Conservation (phyloP, 2,797 vertebrate genomes). For the Cheracebus regulus region DNA sequence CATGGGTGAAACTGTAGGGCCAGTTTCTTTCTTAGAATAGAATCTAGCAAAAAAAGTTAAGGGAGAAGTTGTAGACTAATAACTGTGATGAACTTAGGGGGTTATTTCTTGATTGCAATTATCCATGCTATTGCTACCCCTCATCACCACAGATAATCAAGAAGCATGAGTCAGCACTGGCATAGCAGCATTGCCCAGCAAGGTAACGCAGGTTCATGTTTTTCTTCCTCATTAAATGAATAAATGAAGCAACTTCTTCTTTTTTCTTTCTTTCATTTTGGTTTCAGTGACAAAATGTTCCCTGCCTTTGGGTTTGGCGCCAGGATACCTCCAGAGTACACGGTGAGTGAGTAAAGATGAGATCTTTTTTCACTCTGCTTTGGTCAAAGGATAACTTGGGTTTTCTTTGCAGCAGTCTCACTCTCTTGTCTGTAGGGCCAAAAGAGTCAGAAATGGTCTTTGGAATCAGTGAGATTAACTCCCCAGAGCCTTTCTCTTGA, state of each 20-base stretch:
- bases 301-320: slow-evolving; percentile 98
- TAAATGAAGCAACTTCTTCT: slow-evolving; percentile 43
- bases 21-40: not conserved
- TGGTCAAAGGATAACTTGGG: not conserved
- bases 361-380: not conserved
- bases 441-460: not conserved
- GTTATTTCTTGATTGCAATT: slow-evolving; percentile 26
- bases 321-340: slow-evolving; percentile 98
- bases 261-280: slow-evolving; percentile 64
- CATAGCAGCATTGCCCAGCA: not conserved
- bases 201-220: not conserved
- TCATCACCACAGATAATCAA: not conserved
- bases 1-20: not conserved
- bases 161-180: not conserved
- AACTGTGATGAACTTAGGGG: not conserved
- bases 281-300: slow-evolving; percentile 99
- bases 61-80: not conserved
- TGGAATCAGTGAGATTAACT: not conserved
- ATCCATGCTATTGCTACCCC: not conserved
- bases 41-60: not conserved
- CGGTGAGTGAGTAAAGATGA: slow-evolving; percentile 86
- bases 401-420: not conserved
- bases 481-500: not conserved
- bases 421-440: not conserved
- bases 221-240: slow-evolving; percentile 28